Percentiles rank a stretch among this genome's conserved stretches.
Evolutionary conservation across 2,797 vertebrate species (phyloP).

Genomic region (Poeciliopsis turneri): DNA sequence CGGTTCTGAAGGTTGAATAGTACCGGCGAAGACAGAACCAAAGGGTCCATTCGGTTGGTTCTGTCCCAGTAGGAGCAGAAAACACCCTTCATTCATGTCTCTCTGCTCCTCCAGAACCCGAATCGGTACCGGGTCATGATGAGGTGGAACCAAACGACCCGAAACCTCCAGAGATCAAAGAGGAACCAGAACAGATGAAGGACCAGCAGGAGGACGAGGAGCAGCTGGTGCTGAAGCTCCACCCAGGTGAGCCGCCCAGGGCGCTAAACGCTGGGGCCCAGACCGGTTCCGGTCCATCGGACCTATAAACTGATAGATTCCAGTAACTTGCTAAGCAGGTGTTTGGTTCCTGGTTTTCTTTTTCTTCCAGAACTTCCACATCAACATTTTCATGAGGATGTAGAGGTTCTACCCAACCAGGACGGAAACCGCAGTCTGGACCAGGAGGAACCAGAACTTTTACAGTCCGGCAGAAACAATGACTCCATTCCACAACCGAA

Average conservation of each 20-base stretch:
- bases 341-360: neutral
- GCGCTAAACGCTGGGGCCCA: neutral
- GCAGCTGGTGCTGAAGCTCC: neutral
- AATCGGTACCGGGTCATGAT: neutral
- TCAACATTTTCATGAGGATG: neutral
- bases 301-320: neutral
- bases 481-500: neutral
- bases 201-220: neutral
- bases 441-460: neutral
- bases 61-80: neutral
- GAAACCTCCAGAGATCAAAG: neutral
- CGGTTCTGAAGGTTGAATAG: too few species aligned
- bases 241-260: neutral
- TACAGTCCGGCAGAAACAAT: neutral
- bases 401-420: neutral
- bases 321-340: neutral
- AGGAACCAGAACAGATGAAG: neutral
- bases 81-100: neutral
- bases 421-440: neutral
- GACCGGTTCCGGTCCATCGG: neutral
- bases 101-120: constrained; percentile 17
- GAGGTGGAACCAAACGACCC: neutral
- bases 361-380: neutral
- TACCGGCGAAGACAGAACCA: too few species aligned
- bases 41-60: neutral